Percentiles rank a stretch among this genome's conserved stretches.
Conservation (phyloP, 2,888 invertebrate species). For the Andrena praecox region DNA sequence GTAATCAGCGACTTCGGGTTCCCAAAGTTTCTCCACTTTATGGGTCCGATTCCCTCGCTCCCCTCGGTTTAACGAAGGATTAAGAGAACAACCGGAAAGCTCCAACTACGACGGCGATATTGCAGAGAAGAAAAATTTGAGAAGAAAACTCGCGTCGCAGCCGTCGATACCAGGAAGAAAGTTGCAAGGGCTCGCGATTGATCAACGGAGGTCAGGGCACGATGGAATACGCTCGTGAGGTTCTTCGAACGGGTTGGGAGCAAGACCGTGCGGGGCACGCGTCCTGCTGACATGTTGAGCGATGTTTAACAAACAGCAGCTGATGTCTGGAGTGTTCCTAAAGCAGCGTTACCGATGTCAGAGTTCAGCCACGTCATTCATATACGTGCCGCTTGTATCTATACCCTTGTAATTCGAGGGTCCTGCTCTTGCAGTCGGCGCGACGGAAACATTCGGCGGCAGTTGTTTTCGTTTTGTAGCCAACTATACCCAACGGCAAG, state of each 20-base stretch:
- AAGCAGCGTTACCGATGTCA: slow-evolving; percentile 71
- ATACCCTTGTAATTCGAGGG: slow-evolving; percentile 39
- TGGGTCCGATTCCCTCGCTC: neutral
- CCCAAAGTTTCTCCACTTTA: neutral
- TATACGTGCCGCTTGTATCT: slow-evolving; percentile 47
- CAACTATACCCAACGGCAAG: no score
- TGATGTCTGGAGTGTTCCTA: slow-evolving; percentile 72
- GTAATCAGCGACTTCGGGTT: neutral
- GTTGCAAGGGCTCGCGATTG: slow-evolving; percentile 10
- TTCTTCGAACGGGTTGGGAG: slow-evolving; percentile 12
- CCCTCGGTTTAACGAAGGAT: neutral
- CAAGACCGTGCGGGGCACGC: slow-evolving; percentile 22
- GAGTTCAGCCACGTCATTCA: slow-evolving; percentile 74
- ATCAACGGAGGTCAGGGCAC: slow-evolving; percentile 11
- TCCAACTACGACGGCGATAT: neutral
- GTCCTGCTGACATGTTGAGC: slow-evolving; percentile 75
- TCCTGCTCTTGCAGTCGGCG: neutral
- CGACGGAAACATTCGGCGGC: no score
- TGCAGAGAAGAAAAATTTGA: neutral
- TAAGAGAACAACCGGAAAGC: neutral
- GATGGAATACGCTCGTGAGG: neutral
- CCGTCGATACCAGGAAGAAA: slow-evolving; percentile 38
- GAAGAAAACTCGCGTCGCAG: slow-evolving; percentile 8
- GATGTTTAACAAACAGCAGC: slow-evolving; percentile 80
- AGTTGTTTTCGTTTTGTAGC: no score